These are phyloP conservation scores for Sinotaia quadrata DNA, from an alignment of 2,888 invertebrate genomes.

Conservation along the genomic window DNA sequence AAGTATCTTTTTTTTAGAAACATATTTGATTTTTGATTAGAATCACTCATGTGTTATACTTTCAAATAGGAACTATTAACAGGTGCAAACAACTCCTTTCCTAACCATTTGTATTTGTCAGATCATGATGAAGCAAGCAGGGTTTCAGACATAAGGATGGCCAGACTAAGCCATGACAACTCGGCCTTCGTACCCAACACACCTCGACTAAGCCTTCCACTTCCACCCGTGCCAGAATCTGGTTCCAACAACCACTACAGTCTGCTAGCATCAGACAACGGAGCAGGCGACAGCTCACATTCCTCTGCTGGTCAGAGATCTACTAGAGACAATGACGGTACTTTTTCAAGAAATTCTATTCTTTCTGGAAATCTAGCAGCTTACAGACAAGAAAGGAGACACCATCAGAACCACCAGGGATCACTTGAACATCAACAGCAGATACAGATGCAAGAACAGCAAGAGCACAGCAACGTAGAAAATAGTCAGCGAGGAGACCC, in stretches of 20 bases:
- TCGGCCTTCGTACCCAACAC: slow-evolving; percentile 4
- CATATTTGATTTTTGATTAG: too few relatives aligned
- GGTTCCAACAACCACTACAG: not conserved
- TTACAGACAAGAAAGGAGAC: too few relatives aligned
- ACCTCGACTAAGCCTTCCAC: slow-evolving; percentile 10
- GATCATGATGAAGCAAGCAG: not conserved
- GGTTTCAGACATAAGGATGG: not conserved
- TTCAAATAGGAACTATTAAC: too few relatives aligned
- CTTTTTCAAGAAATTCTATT: too few relatives aligned
- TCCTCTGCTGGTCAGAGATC: too few relatives aligned
- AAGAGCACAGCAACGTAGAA: not conserved
- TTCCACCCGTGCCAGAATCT: slow-evolving; percentile 8
- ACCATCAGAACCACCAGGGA: not conserved
- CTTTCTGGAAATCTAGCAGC: too few relatives aligned
- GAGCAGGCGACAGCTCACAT: not conserved
- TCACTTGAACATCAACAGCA: not conserved
- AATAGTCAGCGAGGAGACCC: not conserved
- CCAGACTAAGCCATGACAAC: not conserved
- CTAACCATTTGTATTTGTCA: too few relatives aligned
- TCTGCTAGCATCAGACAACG: not conserved
- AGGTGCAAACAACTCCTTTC: too few relatives aligned
- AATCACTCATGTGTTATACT: too few relatives aligned
- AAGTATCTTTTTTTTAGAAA: too few relatives aligned
- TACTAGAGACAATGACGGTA: too few relatives aligned
- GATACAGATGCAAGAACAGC: not conserved